Percentiles rank a stretch among this genome's conserved stretches.
These are phyloP conservation scores for Musca domestica DNA, from an alignment of 1,140 invertebrate species.

Conservation along the genomic window DNA sequence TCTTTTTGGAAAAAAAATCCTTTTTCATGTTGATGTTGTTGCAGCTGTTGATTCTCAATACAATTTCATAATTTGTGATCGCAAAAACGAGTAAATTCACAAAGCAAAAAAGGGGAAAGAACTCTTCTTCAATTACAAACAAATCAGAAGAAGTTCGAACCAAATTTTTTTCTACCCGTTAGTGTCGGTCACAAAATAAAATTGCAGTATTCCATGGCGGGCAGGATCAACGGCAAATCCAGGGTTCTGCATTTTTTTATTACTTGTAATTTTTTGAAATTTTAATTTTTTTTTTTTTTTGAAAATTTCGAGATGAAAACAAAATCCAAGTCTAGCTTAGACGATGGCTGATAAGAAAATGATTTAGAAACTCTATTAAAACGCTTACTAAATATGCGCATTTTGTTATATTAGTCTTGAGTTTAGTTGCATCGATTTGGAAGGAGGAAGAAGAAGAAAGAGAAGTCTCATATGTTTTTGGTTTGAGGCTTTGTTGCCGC, in stretches of 20 bases:
- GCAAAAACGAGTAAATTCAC: slow-evolving; percentile 52
- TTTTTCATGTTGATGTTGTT: too few species aligned
- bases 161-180: slow-evolving; percentile 43
- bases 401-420: neutral
- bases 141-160: neutral
- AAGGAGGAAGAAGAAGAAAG: too few species aligned
- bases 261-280: too few species aligned
- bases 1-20: too few species aligned
- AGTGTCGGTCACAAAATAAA: slow-evolving; percentile 56
- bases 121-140: neutral
- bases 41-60: slow-evolving; percentile 33
- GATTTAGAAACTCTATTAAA: slow-evolving; percentile 30
- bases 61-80: slow-evolving; percentile 55
- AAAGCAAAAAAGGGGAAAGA: neutral
- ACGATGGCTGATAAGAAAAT: slow-evolving; percentile 46
- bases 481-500: too few species aligned
- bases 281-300: too few species aligned
- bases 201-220: slow-evolving; percentile 38
- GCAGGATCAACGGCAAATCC: neutral
- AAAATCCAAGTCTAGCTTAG: neutral
- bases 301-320: too few species aligned
- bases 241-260: too few species aligned
- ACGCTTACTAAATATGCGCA: slow-evolving; percentile 18
- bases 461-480: too few species aligned
- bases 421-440: too few species aligned